A percentile compares a stretch with the other conserved stretches of the same genome.
Evolutionary conservation across 2,888 invertebrate genomes (phyloP).

Genomic region (Drosophila mercatorum): DNA sequence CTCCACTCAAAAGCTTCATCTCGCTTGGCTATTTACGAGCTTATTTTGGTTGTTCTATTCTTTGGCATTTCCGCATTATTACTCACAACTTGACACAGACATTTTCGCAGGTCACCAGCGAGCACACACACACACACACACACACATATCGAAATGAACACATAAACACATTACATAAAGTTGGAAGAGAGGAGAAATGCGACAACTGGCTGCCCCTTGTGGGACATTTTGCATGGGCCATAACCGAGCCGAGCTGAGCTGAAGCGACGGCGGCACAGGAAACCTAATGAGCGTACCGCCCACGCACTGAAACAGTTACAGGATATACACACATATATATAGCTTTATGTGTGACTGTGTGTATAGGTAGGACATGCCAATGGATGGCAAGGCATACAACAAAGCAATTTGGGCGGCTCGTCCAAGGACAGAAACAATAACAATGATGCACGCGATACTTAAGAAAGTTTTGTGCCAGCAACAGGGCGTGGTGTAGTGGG

Average conservation of each 20-base stretch:
- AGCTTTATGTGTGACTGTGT: not conserved
- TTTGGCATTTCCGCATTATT: conserved; percentile 70
- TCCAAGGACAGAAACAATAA: conserved; percentile 64
- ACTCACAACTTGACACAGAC: conserved; percentile 76
- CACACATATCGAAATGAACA: conserved; percentile 34
- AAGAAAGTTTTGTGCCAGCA: conserved; percentile 63
- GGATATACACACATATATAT: not conserved
- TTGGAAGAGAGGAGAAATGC: conserved; percentile 45
- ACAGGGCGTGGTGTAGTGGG: conserved; percentile 2
- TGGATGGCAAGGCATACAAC: conserved; percentile 47
- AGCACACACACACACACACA: not conserved
- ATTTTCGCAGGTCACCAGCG: conserved; percentile 63
- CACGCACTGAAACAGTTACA: conserved; percentile 54
- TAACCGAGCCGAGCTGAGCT: conserved; percentile 5
- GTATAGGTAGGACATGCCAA: conserved; percentile 15
- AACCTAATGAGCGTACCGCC: conserved; percentile 75
- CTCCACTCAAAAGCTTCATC: too few relatives aligned
- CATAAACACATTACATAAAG: conserved; percentile 58
- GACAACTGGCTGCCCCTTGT: conserved; percentile 67
- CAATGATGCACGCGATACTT: conserved; percentile 77
- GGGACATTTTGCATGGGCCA: conserved; percentile 67
- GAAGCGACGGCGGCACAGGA: conserved; percentile 24
- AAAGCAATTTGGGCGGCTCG: conserved; percentile 52
- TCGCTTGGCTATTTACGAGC: conserved; percentile 59
- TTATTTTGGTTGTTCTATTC: conserved; percentile 42